Evolutionary conservation across 1,140 invertebrate genomes (phyloP), one percentile per base, ranked within the genome.

Genomic region (Penaeus japonicus): DNA sequence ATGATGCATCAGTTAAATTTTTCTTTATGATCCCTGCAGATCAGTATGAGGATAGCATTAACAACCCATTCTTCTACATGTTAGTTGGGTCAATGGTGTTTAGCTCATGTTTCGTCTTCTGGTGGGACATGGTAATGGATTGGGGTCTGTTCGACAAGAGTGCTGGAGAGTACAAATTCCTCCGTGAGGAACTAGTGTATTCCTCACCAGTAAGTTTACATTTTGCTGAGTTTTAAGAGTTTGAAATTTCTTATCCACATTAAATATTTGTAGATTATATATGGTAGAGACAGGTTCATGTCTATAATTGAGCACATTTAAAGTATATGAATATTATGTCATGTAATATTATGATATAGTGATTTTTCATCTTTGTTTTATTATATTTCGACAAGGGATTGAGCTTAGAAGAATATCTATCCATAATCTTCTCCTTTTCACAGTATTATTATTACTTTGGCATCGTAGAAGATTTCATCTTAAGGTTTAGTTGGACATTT

Each of bases 101-200:
- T 27, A 86, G 78, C 55, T 90, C 90, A 20, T 89, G 88, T 70
- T 90, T 90, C 55, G 90, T 90, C 17, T 89, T 88, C 59, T 90
- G 90, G 0, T 99, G 98, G 98, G 98, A 99, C 92, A 95, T 99
- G 7, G 98, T 97, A 93, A 98, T 99, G 97, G 98, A 99, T 94
- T 99, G 98, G 98, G 98, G 98, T 18, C 93, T 99, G n/a, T 96
- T 99, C 89, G 97, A 98, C 92, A 95, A 95, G 87, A 95, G 95
- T 84, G 95, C 96, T 20, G 95, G 96, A 35, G 96, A 98, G 93
- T 97, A 98, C 92, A 92, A 90, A 87, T 94, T 95, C 88, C 92
- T 96, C 0, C 90, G 95, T 73, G 95, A 95, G 91, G 94, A 95
- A 92, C 94, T 95, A 89, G 95, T 96, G 70, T 96, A 95, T 92